Conservation (phyloP, 2,888 invertebrate genomes). For the Oscheius sp. region DNA sequence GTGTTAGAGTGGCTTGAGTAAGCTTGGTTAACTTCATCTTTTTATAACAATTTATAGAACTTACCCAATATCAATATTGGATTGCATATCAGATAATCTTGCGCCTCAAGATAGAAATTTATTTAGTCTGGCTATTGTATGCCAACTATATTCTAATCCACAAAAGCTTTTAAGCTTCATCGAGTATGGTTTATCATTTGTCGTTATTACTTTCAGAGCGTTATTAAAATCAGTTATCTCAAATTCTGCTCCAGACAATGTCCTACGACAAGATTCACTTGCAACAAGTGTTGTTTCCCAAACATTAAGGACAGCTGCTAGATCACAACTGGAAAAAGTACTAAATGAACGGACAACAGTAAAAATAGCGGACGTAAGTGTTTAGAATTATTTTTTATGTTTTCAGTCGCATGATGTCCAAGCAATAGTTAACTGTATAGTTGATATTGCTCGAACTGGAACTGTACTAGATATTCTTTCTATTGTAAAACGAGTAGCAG, state of each 20-base stretch:
- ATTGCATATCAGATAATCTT: conserved; percentile 12
- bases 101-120: conserved; percentile 12
- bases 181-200: conserved; percentile 1
- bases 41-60: conserved; percentile 4
- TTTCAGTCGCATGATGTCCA: conserved; percentile 12
- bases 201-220: not conserved
- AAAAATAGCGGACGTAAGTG: conserved; percentile 7
- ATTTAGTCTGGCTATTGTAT: conserved; percentile 12
- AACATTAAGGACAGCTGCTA: conserved; percentile 26
- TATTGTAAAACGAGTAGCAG: not conserved
- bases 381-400: conserved; percentile 6
- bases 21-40: too few species aligned
- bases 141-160: not conserved
- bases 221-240: not conserved
- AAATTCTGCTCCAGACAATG: conserved; percentile 39
- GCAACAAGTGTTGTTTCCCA: conserved; percentile 46
- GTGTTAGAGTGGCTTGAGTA: conserved; percentile 22
- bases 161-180: not conserved
- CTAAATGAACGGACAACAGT: not conserved
- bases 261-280: conserved; percentile 47
- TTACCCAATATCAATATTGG: conserved; percentile 1
- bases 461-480: not conserved
- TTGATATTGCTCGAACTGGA: not conserved
- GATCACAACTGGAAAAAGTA: not conserved
- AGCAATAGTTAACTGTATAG: not conserved